Conservation (phyloP, 2,888 invertebrate species). For the Pyrocoelia pectoralis region DNA sequence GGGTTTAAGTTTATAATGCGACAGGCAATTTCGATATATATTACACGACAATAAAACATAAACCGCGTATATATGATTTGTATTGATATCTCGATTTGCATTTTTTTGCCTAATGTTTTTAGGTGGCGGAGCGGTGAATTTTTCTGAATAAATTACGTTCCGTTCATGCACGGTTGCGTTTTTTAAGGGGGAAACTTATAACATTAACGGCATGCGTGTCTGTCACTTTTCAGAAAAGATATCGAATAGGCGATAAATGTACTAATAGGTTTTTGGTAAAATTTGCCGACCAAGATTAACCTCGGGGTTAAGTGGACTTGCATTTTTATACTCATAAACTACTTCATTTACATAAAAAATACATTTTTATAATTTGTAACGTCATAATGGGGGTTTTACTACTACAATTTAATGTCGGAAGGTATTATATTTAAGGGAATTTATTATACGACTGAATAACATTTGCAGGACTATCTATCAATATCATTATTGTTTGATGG, state of each 20-base stretch:
- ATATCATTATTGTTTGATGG: neutral
- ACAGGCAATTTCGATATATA: conserved; percentile 20
- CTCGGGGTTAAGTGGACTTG: neutral
- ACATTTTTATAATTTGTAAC: conserved; percentile 2
- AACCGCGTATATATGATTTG: conserved; percentile 13
- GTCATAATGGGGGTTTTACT: neutral
- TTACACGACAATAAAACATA: conserved; percentile 4
- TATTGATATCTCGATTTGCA: conserved; percentile 8
- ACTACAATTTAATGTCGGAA: conserved; percentile 8
- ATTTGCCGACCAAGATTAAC: neutral
- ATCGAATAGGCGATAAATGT: conserved; percentile 7
- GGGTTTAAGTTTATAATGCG: conserved; percentile 32
- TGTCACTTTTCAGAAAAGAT: conserved; percentile 8
- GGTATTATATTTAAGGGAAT: neutral
- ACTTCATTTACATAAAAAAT: conserved; percentile 1
- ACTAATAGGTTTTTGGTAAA: conserved; percentile 6
- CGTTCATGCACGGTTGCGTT: conserved; percentile 22
- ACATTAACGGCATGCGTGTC: conserved; percentile 12
- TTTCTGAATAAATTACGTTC: conserved; percentile 15
- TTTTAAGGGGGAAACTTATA: conserved; percentile 2
- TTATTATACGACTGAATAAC: neutral
- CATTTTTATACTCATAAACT: conserved; percentile 3
- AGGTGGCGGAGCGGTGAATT: neutral
- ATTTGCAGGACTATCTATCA: neutral
- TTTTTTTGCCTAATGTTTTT: conserved; percentile 12